These are phyloP conservation scores for Glandiceps talaboti DNA, from an alignment of 53 echinoderm and acorn worm species.

Conservation along the genomic window DNA sequence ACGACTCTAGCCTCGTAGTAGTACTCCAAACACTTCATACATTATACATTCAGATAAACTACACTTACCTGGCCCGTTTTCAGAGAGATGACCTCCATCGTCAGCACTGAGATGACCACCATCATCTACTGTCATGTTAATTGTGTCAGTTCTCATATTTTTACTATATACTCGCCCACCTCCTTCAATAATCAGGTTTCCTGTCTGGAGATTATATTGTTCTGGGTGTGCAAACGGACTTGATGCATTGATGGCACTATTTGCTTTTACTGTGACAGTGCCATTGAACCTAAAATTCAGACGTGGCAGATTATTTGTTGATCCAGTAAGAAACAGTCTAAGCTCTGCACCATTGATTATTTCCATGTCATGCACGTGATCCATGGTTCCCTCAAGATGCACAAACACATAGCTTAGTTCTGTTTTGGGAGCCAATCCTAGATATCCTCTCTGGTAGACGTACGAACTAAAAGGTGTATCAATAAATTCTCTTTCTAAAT, in stretches of 20 bases:
- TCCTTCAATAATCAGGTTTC: constrained; percentile 50
- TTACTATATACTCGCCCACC: constrained; percentile 71
- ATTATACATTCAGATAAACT: no score
- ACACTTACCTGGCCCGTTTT: constrained; percentile 54
- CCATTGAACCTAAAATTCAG: constrained; percentile 51
- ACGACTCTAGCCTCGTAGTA: no score
- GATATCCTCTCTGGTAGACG: constrained; percentile 55
- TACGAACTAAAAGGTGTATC: constrained; percentile 69
- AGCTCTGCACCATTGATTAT: constrained; percentile 54
- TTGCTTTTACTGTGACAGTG: constrained; percentile 54
- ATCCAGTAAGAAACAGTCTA: constrained; percentile 36
- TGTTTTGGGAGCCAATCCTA: constrained; percentile 51
- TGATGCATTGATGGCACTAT: constrained; percentile 40
- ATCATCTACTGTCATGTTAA: constrained; percentile 80
- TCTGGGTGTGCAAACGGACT: constrained; percentile 64
- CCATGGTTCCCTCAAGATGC: constrained; percentile 58
- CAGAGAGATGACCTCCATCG: constrained; percentile 57
- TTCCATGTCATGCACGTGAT: constrained; percentile 64
- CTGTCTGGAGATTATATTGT: constrained; percentile 29
- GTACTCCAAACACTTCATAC: no score
- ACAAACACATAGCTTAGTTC: constrained; percentile 60
- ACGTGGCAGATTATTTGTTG: constrained; percentile 38
- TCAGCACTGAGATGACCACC: constrained; percentile 62
- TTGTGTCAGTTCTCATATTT: constrained; percentile 36
- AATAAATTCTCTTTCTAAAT: constrained; percentile 45